These are phyloP conservation scores for Araneus ventricosus DNA, from an alignment of 1,140 invertebrate genomes.

Conservation along the genomic window DNA sequence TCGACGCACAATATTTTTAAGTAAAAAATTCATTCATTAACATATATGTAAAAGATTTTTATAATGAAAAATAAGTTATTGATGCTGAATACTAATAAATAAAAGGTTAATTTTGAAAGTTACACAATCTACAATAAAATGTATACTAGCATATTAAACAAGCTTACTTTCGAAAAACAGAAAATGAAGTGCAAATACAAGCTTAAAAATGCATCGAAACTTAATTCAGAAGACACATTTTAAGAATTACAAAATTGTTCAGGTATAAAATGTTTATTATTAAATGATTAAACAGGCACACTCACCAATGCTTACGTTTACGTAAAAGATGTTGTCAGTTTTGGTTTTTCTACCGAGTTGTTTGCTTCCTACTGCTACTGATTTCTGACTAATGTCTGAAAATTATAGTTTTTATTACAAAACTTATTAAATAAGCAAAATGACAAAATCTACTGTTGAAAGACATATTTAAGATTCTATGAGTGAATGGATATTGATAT, in stretches of 20 bases:
- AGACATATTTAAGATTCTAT: too few species aligned
- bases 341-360: background rate
- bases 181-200: background rate
- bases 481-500: too few species aligned
- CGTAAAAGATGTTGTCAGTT: conserved; percentile 22
- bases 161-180: background rate
- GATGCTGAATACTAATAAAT: background rate
- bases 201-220: background rate
- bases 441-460: too few species aligned
- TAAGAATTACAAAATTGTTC: background rate
- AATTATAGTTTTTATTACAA: too few species aligned
- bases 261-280: background rate
- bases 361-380: background rate
- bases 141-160: background rate
- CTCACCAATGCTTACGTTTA: conserved; percentile 24
- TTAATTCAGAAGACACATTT: background rate
- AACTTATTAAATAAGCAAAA: background rate
- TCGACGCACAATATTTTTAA: too few species aligned
- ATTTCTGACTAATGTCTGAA: too few species aligned
- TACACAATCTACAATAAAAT: background rate
- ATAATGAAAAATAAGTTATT: too few species aligned
- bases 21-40: too few species aligned
- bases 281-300: background rate
- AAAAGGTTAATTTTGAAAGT: background rate
- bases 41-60: too few species aligned